phyloP scores from a whole-genome alignment of 2,888 invertebrate genomes.

The Tetanocera ferruginea region DNA sequence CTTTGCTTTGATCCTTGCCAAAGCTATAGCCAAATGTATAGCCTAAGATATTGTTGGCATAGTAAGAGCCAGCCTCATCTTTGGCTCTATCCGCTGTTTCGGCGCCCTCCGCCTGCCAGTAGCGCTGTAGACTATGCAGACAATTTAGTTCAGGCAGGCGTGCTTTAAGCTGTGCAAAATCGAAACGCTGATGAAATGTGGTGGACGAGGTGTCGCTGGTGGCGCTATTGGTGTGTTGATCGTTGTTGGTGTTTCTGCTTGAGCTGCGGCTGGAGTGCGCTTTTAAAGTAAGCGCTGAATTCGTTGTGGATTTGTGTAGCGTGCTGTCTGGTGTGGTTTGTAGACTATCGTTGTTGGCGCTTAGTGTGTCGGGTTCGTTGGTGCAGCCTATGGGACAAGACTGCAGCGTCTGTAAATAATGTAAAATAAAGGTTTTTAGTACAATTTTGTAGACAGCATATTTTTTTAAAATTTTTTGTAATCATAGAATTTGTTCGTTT shows the following conservation, averaged over 20 bases:
- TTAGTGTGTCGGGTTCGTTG: slow-evolving; percentile 65
- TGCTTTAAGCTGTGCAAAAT: slow-evolving; percentile 76
- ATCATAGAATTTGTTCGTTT: background rate
- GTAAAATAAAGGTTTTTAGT: background rate
- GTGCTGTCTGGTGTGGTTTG: slow-evolving; percentile 62
- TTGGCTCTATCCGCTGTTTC: slow-evolving; percentile 40
- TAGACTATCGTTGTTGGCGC: slow-evolving; percentile 64
- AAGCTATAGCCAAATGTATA: slow-evolving; percentile 65
- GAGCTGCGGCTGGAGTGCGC: slow-evolving; percentile 49
- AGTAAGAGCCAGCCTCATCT: slow-evolving; percentile 61
- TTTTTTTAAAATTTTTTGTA: background rate
- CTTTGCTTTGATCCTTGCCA: slow-evolving; percentile 55
- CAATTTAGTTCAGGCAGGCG: slow-evolving; percentile 75
- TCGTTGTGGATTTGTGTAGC: slow-evolving; percentile 57
- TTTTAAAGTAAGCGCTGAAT: slow-evolving; percentile 43
- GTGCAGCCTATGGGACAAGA: slow-evolving; percentile 75
- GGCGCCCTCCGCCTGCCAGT: slow-evolving; percentile 52
- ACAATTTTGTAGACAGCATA: background rate
- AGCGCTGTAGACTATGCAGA: slow-evolving; percentile 64
- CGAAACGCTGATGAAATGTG: slow-evolving; percentile 68
- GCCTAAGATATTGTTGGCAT: slow-evolving; percentile 68
- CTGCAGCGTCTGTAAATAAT: slow-evolving; percentile 77
- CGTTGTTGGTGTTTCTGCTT: slow-evolving; percentile 36
- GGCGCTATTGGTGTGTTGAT: slow-evolving; percentile 37
- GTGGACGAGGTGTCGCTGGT: slow-evolving; percentile 64